Percentiles rank a stretch among this genome's conserved stretches.
These are phyloP conservation scores for Drosophila rellima DNA, from an alignment of 2,888 invertebrate genomes.

Conservation along the genomic window DNA sequence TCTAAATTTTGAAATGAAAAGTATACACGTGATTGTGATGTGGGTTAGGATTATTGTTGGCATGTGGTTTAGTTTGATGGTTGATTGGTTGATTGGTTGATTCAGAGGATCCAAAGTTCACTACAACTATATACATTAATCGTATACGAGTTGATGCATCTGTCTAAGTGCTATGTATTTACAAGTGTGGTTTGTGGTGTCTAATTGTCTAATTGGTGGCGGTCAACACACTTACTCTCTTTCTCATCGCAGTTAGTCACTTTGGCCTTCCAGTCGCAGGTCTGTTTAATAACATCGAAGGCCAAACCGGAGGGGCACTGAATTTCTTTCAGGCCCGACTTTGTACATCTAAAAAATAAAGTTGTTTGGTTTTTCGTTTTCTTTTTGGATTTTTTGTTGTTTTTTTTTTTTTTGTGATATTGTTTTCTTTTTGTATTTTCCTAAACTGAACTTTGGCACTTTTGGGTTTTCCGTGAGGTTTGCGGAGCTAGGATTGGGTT, in stretches of 20 bases:
- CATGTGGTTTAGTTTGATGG: slow-evolving; percentile 24
- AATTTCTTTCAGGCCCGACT: slow-evolving; percentile 98
- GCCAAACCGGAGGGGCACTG: slow-evolving; percentile 98
- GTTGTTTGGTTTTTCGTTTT: slow-evolving; percentile 21
- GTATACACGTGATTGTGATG: slow-evolving; percentile 48
- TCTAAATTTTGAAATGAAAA: slow-evolving; percentile 77
- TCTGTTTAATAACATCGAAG: slow-evolving; percentile 99
- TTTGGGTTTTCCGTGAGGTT: slow-evolving; percentile 11
- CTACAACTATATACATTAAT: slow-evolving; percentile 46
- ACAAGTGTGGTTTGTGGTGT: slow-evolving; percentile 59
- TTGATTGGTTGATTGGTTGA: slow-evolving; percentile 5
- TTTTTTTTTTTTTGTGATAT: slow-evolving; percentile 29
- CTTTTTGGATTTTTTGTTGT: slow-evolving; percentile 12
- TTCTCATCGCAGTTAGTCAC: slow-evolving; percentile 98
- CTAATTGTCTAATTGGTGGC: slow-evolving; percentile 36
- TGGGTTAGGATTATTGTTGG: slow-evolving; percentile 38
- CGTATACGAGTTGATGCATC: slow-evolving; percentile 29
- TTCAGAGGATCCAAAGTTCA: slow-evolving; percentile 50
- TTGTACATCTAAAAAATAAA: slow-evolving; percentile 89
- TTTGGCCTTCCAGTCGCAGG: slow-evolving; percentile 99
- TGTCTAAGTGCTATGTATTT: slow-evolving; percentile 62
- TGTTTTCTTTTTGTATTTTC: slow-evolving; percentile 25
- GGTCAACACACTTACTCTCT: slow-evolving; percentile 93
- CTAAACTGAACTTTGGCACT: slow-evolving; percentile 67
- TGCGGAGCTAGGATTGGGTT: slow-evolving; percentile 37